phyloP scores from a whole-genome alignment of 2,797 vertebrate genomes.

The Sebastes taczanowskii region DNA sequence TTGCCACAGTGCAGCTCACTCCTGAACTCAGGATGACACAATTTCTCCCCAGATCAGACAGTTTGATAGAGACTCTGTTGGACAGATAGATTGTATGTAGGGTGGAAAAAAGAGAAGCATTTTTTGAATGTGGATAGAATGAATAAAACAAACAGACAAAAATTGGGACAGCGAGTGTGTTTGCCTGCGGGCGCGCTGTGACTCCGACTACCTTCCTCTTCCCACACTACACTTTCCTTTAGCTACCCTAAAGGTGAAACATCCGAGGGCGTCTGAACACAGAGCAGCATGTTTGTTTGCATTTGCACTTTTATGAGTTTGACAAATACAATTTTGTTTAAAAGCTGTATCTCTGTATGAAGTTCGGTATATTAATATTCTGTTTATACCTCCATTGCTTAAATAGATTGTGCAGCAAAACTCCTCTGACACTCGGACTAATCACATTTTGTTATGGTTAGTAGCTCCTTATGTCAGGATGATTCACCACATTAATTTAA shows the following conservation, averaged over 20 bases:
- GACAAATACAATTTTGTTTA: neutral
- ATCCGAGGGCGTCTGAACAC: slow-evolving; percentile 46
- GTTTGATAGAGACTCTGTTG: slow-evolving; percentile 54
- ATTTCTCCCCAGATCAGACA: slow-evolving; percentile 30
- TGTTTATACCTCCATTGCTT: neutral
- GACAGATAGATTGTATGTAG: slow-evolving; percentile 42
- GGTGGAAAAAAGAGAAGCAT: neutral
- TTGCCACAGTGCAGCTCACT: slow-evolving; percentile 1
- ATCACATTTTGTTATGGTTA: neutral
- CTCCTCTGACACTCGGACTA: neutral
- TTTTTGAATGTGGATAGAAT: slow-evolving; percentile 48
- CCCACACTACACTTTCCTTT: slow-evolving; percentile 32
- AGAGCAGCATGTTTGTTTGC: slow-evolving; percentile 11
- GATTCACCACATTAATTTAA: neutral
- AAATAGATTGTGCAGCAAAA: neutral
- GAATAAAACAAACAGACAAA: slow-evolving; percentile 65
- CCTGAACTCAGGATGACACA: slow-evolving; percentile 43
- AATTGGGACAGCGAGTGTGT: slow-evolving; percentile 59
- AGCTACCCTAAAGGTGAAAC: slow-evolving; percentile 64
- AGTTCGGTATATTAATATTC: neutral
- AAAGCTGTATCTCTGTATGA: neutral
- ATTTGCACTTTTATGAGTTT: neutral
- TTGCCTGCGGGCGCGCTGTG: slow-evolving; percentile 46
- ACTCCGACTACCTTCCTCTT: slow-evolving; percentile 56
- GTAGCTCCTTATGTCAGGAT: neutral